phyloP scores from a whole-genome alignment of 2,888 invertebrate species.

The Tinea semifulvella region DNA sequence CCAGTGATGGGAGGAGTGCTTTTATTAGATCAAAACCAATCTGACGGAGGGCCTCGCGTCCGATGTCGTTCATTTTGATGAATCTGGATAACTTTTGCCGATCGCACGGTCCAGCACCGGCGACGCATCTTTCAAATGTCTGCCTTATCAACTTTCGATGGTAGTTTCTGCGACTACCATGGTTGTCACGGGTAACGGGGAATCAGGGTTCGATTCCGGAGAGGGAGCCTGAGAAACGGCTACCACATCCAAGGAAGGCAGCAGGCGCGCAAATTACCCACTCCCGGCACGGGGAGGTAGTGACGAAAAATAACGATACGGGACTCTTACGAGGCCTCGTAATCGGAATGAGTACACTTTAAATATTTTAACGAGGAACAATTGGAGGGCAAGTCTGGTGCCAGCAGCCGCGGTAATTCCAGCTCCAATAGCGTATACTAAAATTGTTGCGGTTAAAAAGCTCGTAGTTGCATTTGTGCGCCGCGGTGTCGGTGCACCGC shows the following conservation, averaged over 20 bases:
- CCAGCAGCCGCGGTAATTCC: constrained; percentile 78
- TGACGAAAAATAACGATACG: constrained; percentile 74
- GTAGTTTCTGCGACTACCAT: constrained; percentile 73
- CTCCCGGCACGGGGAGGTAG: constrained; percentile 50
- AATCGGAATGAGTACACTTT: constrained; percentile 65
- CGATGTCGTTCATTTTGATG: constrained; percentile 47
- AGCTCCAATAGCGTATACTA: constrained; percentile 75
- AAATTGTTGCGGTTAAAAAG: constrained; percentile 76
- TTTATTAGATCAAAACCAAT: constrained; percentile 66
- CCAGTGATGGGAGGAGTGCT: constrained; percentile 16
- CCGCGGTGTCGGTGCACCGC: constrained; percentile 54
- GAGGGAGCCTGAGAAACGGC: constrained; percentile 76
- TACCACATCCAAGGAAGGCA: constrained; percentile 78
- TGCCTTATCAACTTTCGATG: constrained; percentile 75
- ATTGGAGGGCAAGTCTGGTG: constrained; percentile 73
- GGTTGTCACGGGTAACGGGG: constrained; percentile 77
- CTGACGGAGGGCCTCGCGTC: constrained; percentile 39
- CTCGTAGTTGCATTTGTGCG: constrained; percentile 65
- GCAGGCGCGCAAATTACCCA: constrained; percentile 68
- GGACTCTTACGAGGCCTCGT: constrained; percentile 64
- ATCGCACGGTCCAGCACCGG: constrained; percentile 52
- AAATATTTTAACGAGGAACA: constrained; percentile 69
- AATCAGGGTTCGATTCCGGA: constrained; percentile 79
- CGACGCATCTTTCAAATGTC: constrained; percentile 71
- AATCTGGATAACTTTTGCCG: constrained; percentile 49